Conservation (phyloP, 2,113 vertebrate species). For the Ceratotherium simum region DNA sequence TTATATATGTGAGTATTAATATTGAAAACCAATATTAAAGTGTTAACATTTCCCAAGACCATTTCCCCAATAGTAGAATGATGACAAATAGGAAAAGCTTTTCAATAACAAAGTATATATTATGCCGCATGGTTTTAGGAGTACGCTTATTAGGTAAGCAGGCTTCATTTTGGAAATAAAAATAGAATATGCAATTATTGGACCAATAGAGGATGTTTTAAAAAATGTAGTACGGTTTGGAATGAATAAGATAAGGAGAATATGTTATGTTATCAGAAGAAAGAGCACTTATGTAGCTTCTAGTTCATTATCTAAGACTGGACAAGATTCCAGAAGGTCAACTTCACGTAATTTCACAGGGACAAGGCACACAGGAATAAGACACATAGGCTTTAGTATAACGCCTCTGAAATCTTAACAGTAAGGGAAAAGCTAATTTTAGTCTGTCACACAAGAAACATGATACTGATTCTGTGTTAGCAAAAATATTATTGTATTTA, state of each 20-base stretch:
- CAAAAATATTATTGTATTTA: background rate
- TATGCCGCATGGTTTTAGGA: background rate
- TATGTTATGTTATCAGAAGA: background rate
- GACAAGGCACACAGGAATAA: background rate
- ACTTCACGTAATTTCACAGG: background rate
- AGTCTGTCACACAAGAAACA: background rate
- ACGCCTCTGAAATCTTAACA: constrained; percentile 25
- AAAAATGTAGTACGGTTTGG: background rate
- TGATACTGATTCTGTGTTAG: background rate
- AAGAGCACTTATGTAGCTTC: background rate
- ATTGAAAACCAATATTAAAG: constrained; percentile 18
- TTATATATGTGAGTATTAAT: background rate
- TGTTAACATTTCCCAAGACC: background rate
- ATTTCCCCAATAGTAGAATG: background rate
- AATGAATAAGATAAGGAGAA: constrained; percentile 23
- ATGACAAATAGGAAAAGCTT: background rate
- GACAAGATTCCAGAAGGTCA: background rate
- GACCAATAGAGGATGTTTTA: background rate
- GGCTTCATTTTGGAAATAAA: constrained; percentile 32
- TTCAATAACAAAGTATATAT: background rate
- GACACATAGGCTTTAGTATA: background rate
- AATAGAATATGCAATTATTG: background rate
- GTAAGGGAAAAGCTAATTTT: background rate
- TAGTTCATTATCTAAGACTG: background rate
- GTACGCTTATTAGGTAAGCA: background rate